Evolutionary conservation across 2,888 invertebrate genomes (phyloP).

Genomic region (Linyphia triangularis): DNA sequence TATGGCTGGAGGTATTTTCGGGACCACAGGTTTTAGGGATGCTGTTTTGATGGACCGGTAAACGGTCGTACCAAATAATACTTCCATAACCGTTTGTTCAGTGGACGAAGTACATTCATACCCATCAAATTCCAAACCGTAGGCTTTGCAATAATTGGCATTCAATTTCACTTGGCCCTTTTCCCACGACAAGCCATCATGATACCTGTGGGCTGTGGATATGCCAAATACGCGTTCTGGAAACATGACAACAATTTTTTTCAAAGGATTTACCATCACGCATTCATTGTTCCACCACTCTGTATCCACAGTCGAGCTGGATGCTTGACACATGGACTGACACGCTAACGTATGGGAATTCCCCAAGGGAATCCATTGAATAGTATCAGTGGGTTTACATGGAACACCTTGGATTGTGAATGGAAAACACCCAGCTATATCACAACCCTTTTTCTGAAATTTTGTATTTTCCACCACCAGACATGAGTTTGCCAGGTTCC

Average conservation of each 20-base stretch:
- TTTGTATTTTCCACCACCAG: not conserved
- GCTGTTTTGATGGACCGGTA: not conserved
- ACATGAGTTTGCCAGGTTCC: not conserved
- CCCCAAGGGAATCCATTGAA: not conserved
- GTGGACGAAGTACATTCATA: not conserved
- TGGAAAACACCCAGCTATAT: not conserved
- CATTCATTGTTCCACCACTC: not conserved
- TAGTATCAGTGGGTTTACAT: not conserved
- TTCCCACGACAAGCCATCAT: not conserved
- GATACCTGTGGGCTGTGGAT: not conserved
- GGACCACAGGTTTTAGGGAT: not conserved
- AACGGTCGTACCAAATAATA: not conserved
- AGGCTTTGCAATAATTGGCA: not conserved
- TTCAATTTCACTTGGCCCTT: not conserved
- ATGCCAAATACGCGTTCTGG: slow-evolving; percentile 1
- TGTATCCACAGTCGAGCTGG: not conserved
- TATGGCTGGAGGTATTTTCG: not conserved
- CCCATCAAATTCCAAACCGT: not conserved
- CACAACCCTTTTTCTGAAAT: not conserved
- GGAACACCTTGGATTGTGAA: not conserved
- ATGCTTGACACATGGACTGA: not conserved
- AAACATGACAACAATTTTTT: slow-evolving; percentile 11
- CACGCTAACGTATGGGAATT: not conserved
- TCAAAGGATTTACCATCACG: not conserved
- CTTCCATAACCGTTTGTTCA: not conserved